Evolutionary conservation across 2,797 vertebrate species (phyloP).

Genomic region (Sebastes matsubarae): DNA sequence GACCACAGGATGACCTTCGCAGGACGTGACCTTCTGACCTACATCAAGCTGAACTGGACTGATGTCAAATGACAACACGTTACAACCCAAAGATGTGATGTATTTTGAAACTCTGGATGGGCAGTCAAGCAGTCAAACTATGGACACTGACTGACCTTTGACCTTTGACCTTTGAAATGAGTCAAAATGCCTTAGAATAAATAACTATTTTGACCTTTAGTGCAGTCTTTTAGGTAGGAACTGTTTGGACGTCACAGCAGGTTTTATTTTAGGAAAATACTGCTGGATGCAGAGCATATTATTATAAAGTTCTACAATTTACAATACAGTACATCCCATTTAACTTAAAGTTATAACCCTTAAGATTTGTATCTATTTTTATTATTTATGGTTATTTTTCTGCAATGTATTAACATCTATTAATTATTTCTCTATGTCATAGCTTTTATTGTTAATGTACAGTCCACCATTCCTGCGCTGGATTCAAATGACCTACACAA

Average conservation of each 20-base stretch:
- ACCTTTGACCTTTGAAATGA: no score
- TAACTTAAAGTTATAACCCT: background rate
- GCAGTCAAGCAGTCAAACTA: background rate
- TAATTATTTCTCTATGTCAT: background rate
- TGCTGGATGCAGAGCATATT: no score
- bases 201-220: background rate
- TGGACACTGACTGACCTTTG: background rate
- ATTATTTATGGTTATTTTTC: background rate
- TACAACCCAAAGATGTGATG: background rate
- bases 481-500: background rate
- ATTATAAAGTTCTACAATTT: background rate
- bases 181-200: background rate
- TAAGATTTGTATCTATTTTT: background rate
- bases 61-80: background rate
- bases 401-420: background rate
- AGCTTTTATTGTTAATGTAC: background rate
- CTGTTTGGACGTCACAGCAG: no score
- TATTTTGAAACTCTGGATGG: background rate
- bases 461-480: background rate
- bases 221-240: no score
- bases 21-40: conserved; percentile 24
- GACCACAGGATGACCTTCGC: conserved; percentile 4
- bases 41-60: background rate
- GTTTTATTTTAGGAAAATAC: no score
- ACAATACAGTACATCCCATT: background rate